Percentiles rank a stretch among this genome's conserved stretches.
Evolutionary conservation across 2,888 invertebrate species (phyloP).

Genomic region (Caradrina kadenii): DNA sequence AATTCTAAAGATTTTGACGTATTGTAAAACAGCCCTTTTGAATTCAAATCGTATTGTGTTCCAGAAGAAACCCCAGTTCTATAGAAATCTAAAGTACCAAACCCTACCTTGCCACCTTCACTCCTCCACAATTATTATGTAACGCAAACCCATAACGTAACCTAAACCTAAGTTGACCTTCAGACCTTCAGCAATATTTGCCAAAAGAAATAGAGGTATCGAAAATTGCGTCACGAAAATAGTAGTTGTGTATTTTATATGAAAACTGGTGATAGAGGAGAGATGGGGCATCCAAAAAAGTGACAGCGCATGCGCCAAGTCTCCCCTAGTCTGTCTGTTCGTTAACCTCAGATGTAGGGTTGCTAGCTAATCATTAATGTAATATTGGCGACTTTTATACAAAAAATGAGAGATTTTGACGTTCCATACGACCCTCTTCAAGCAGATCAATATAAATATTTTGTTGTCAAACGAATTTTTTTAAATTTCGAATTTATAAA

Average conservation of each 20-base stretch:
- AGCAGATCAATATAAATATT: too few species aligned
- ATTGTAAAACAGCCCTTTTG: not conserved
- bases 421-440: not conserved
- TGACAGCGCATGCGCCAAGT: conserved; percentile 68
- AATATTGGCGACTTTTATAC: conserved; percentile 4
- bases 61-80: not conserved
- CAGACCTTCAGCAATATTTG: conserved; percentile 23
- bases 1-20: not conserved
- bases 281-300: conserved; percentile 62
- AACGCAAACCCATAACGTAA: not conserved
- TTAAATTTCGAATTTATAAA: not conserved
- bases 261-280: conserved; percentile 50
- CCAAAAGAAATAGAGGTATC: conserved; percentile 25
- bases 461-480: not conserved
- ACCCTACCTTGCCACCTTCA: not conserved
- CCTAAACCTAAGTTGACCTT: conserved; percentile 33
- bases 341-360: conserved; percentile 70
- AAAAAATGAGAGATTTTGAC: not conserved
- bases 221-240: conserved; percentile 55
- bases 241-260: conserved; percentile 42
- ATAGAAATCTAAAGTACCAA: conserved; percentile 16
- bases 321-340: conserved; percentile 73
- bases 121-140: not conserved
- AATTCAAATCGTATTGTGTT: conserved; percentile 5
- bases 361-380: conserved; percentile 23